Evolutionary conservation across 2,113 vertebrate species (phyloP), one percentile per base, ranked within the genome.

Genomic region (Panthera leo): DNA sequence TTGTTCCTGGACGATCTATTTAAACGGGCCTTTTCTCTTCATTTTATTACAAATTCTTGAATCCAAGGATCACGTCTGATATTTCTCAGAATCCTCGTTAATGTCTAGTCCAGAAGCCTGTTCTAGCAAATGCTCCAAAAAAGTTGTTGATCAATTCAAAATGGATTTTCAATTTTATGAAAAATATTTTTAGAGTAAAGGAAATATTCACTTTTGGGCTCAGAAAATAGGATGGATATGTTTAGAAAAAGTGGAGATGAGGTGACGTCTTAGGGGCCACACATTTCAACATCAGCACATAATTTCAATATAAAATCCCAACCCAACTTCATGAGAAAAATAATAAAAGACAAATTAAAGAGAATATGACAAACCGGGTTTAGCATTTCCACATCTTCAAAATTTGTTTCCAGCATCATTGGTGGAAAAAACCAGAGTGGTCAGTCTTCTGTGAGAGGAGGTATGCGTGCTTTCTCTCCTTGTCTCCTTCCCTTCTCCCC

Each of bases 31-130:
- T 93, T 70, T 91, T 80, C 91, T 96, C 89, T 84, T 88, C 82
- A 53, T 65, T 97, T 95, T 85, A 91, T 95, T 94, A 94, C 78
- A 93, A 83, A 95, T 94, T 97, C 96, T 96, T 95, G 94, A 96
- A 58, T 85, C 94, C 85, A 61, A 39, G 97, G 71, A 89, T 86
- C 96, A 70, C 39, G 93, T 94, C 91, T 97, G 85, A 85, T 70
- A 68, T 75, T 91, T 83, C 96, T 96, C 76, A 79, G 84, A 86
- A 89, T 45, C 88, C 85, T 89, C 7, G 15, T 65, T 93, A 71
- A 94, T 65, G 53, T 94, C 83, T 91, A 70, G 76, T 78, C 97
- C 82, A 93, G 93, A 88, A 97, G 83, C 23, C 65, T 31, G 53
- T 65, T 96, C 82, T 55, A 63, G 36, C 31, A 89, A 85, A 80